These are phyloP conservation scores for Monoplex corrugatus DNA, from an alignment of 2,888 invertebrate genomes.

Conservation along the genomic window DNA sequence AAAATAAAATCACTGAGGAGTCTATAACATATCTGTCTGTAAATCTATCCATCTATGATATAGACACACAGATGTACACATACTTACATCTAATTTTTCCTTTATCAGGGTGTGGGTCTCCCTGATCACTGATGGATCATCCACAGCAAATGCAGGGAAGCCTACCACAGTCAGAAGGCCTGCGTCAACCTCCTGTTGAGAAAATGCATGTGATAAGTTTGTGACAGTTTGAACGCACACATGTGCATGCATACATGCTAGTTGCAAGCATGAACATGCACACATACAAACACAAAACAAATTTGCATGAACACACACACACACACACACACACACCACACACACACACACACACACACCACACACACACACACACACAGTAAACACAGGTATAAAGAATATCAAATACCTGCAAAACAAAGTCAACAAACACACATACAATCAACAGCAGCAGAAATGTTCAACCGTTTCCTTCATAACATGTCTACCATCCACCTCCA, in stretches of 20 bases:
- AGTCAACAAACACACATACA: too few relatives aligned
- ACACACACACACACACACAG: background rate
- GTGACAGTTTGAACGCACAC: too few relatives aligned
- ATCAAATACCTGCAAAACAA: too few relatives aligned
- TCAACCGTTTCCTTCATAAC: too few relatives aligned
- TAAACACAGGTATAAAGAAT: too few relatives aligned
- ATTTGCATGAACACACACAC: background rate
- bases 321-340: background rate
- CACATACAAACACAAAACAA: background rate
- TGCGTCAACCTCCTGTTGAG: constrained; percentile 95
- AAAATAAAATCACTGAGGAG: too few relatives aligned
- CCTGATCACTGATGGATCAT: constrained; percentile 94
- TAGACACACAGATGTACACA: too few relatives aligned
- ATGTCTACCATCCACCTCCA: too few relatives aligned
- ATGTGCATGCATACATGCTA: background rate
- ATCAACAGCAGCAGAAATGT: too few relatives aligned
- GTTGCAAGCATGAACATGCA: background rate
- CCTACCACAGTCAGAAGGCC: constrained; percentile 96
- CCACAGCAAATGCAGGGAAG: constrained; percentile 99
- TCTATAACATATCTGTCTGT: too few relatives aligned
- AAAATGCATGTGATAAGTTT: too few relatives aligned
- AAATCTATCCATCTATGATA: too few relatives aligned
- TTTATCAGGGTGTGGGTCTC: constrained; percentile 84
- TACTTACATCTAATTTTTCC: constrained; percentile 72
- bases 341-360: background rate